Base-by-base conservation (phyloP, 2,888 invertebrate species). In the Abscondita cerata region DNA sequence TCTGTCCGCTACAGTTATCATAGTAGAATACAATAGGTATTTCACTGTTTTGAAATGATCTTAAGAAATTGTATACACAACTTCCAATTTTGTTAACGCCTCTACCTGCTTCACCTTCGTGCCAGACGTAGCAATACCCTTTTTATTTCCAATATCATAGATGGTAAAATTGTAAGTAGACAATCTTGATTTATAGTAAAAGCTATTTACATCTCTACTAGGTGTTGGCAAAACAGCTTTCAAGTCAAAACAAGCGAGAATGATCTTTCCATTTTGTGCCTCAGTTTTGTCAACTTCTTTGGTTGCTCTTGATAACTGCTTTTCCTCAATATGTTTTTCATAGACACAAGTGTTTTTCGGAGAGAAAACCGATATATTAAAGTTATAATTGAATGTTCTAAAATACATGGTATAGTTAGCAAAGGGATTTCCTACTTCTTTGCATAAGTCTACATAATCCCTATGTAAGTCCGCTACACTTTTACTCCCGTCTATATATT, bases 41-140 rank as follows among this genome's bases (percentile, higher is more conserved):
- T n/a, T n/a, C n/a, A n/a, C 20, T 44, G 2, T 44, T n/a, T 18
- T 44, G n/a, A 2, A 44, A 44, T 1, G 18, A 18, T 60, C 71
- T 58, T 3, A 78, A 19, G 56, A 73, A 77, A 44, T 73, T 70
- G 36, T 64, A 72, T 31, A 76, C 69, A 54, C 74, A 76, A 8
- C 73, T 73, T 6, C 67, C 76, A 50, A 77, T 72, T 63, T 76
- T 75, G 46, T 72, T 71, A 6, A 70, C 71, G 59, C 76, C 76
- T 65, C 76, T 66, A 52, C 72, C 64, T 0, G 70, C 75, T 19
- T 73, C 63, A 3, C 71, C 67, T 57, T 79, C 75, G 52, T 77
- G 72, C 76, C 77, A 77, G 34, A 78, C 67, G 66, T 69, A 75
- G 61, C 72, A 61, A 40, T 67, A 62, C 19, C 48, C 64, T 64